A percentile compares a stretch with the other conserved stretches of the same genome.
Conservation (phyloP, 2,888 invertebrate genomes). For the Alentia gelatinosa region DNA sequence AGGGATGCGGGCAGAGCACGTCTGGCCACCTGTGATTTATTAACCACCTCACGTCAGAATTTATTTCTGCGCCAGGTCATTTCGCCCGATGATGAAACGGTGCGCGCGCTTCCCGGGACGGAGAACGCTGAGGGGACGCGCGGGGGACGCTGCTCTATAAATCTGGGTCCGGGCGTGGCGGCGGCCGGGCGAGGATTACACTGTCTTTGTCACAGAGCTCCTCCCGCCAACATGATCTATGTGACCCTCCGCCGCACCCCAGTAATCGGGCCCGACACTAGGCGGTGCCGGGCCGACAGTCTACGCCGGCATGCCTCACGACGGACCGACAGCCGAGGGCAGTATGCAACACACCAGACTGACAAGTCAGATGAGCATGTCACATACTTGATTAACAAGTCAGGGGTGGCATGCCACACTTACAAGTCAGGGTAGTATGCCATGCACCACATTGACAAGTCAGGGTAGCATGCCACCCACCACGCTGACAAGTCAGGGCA, state of each 20-base stretch:
- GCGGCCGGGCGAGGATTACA: neutral
- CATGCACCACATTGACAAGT: too few relatives aligned
- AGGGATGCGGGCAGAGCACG: too few relatives aligned
- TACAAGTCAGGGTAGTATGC: too few relatives aligned
- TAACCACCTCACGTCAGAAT: neutral
- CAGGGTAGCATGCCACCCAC: too few relatives aligned
- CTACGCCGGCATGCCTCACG: too few relatives aligned
- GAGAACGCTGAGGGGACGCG: neutral
- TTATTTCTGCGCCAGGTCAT: neutral
- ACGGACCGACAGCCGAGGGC: too few relatives aligned
- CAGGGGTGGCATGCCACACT: too few relatives aligned
- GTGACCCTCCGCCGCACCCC: neutral
- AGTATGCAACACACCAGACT: too few relatives aligned
- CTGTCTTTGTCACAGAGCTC: neutral
- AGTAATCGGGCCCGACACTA: neutral
- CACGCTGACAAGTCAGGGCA: too few relatives aligned
- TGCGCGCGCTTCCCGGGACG: neutral
- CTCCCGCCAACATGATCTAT: neutral
- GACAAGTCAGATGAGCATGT: too few relatives aligned
- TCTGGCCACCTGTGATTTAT: neutral
- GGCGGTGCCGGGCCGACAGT: neutral
- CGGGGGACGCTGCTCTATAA: neutral
- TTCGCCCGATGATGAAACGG: neutral
- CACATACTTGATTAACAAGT: too few relatives aligned
- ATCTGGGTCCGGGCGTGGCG: neutral